Conservation (phyloP, 1,140 invertebrate species). For the Luehdorfia chinensis region DNA sequence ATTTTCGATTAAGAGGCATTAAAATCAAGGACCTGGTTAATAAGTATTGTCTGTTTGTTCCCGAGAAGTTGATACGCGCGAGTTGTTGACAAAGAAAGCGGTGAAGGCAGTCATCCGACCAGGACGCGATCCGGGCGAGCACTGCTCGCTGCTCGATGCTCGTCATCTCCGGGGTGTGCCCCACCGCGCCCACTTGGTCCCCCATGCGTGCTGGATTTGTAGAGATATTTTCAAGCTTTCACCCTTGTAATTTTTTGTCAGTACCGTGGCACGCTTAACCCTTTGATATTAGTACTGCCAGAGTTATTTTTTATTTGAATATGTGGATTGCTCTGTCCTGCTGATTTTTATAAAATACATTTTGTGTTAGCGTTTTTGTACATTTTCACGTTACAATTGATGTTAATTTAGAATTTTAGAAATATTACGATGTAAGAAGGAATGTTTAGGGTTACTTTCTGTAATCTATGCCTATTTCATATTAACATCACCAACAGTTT, state of each 20-base stretch:
- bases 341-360: no score
- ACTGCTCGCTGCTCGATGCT: conserved; percentile 40
- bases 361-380: no score
- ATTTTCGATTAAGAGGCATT: conserved; percentile 33
- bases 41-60: conserved; percentile 37
- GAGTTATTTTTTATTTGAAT: no score
- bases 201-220: conserved; percentile 27
- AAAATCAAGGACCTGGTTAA: conserved; percentile 29
- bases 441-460: no score
- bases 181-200: conserved; percentile 24
- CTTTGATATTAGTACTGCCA: neutral
- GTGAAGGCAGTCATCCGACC: conserved; percentile 21
- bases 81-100: neutral
- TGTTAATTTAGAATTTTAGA: no score
- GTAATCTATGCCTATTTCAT: no score
- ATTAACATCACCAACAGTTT: no score
- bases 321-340: no score
- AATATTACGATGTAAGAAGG: no score
- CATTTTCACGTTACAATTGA: no score
- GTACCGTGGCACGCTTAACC: neutral
- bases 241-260: conserved; percentile 28
- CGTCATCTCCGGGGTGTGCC: conserved; percentile 18
- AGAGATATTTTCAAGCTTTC: conserved; percentile 29
- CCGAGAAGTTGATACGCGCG: conserved; percentile 43
- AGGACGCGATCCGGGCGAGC: conserved; percentile 40